Base-by-base conservation (phyloP, 2,797 vertebrate genomes). In the Botia kubotai region DNA sequence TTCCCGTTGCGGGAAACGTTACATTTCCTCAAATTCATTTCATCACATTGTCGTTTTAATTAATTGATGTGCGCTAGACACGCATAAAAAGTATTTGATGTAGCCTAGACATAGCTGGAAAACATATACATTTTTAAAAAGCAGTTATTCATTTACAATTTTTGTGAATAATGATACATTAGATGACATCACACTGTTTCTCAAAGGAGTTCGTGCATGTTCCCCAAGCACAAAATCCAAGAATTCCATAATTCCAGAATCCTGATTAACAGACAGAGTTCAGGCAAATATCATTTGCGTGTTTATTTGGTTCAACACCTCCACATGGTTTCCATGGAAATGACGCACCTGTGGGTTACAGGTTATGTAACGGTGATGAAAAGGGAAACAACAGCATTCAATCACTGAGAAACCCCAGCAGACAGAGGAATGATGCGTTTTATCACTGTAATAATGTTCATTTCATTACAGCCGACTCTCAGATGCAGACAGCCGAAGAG, bases 11-110 rank as follows among this genome's bases (percentile, higher is more conserved):
- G 73, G 77, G 71, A 75, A 79, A 81, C 75, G 69, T 83, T 70
- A 12, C 21, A 79, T 72, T 76, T 72, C 72, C 82, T 67, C 63
- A 72, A 73, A 72, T 72, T 77, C 63, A 73, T 74, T 81, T 71
- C 29, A 74, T 80, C 17, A 81, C 69, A 65, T 52, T 82, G 77
- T 73, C 68, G 74, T 83, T 87, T 84, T 70, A 81, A 79, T 81
- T 82, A 85, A 82, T 81, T 84, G 72, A 87, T 81, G 62, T 75
- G 29, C 21, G 17, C 50, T 66, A 55, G 23, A 76, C 57, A 63
- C 17, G 19, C 14, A 67, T 66, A 36, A 3, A 72, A 70, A 63
- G 46, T 39, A 70, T 58, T 39, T 33, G 50, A 72, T n/a, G 57
- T 65, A 6, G 36, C 10, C 50, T 39, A 75, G 12, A 23, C 26